phyloP scores from a whole-genome alignment of 2,888 invertebrate genomes.

The Aleiodes alternator region DNA sequence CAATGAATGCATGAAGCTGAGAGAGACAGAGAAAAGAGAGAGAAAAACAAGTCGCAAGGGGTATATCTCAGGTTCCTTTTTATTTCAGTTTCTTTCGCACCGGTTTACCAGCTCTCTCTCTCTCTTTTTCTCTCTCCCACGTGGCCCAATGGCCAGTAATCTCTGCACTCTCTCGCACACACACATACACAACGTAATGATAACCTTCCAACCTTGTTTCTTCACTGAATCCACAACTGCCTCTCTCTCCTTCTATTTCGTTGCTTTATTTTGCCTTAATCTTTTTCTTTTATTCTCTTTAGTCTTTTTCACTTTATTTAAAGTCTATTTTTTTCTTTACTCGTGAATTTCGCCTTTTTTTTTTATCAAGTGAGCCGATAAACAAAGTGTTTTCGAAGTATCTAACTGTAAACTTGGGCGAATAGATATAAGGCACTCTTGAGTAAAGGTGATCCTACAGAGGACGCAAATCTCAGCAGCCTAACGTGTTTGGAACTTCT shows the following conservation, averaged over 20 bases:
- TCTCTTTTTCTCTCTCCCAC: slow-evolving; percentile 24
- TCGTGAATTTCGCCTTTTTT: slow-evolving; percentile 13
- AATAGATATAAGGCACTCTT: slow-evolving; percentile 20
- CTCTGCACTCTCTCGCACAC: slow-evolving; percentile 55
- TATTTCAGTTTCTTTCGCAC: slow-evolving; percentile 56
- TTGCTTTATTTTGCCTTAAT: not conserved
- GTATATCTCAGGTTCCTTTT: slow-evolving; percentile 53
- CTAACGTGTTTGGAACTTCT: no score
- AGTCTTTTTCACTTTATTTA: not conserved
- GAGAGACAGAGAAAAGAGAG: slow-evolving; percentile 52
- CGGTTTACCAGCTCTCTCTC: slow-evolving; percentile 52
- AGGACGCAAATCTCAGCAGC: not conserved
- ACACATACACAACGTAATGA: slow-evolving; percentile 56
- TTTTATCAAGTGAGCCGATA: slow-evolving; percentile 45
- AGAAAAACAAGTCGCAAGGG: slow-evolving; percentile 53
- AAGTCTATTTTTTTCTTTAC: not conserved
- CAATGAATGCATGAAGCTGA: slow-evolving; percentile 43
- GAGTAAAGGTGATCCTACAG: not conserved
- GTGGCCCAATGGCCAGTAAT: slow-evolving; percentile 12
- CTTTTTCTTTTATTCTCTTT: slow-evolving; percentile 6
- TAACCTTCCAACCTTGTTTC: slow-evolving; percentile 67
- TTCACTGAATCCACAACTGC: slow-evolving; percentile 56
- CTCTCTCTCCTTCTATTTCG: not conserved
- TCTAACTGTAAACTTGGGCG: slow-evolving; percentile 63
- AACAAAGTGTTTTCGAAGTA: slow-evolving; percentile 59